Evolutionary conservation across 92 coral and sea anemone species (phyloP).

Genomic region (Porites lobata): DNA sequence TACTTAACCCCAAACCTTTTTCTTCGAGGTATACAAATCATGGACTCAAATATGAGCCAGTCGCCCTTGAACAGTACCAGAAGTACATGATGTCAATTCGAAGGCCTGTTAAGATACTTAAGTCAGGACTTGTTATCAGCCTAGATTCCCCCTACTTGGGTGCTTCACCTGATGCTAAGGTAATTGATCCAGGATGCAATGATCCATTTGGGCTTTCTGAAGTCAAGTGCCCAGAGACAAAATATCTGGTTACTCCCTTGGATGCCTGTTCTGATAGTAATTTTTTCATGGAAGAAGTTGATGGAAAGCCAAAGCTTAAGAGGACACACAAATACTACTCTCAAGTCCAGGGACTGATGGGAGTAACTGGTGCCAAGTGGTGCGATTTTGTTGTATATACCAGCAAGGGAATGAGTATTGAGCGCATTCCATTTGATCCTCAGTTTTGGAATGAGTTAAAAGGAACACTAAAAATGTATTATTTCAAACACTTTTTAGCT

Average conservation of each 20-base stretch:
- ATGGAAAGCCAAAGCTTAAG: conserved; percentile 67
- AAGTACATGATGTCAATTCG: conserved; percentile 70
- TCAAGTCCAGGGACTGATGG: conserved; percentile 81
- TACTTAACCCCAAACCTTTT: conserved; percentile 72
- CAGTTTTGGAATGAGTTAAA: conserved; percentile 54
- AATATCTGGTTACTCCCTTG: conserved; percentile 73
- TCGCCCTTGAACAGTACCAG: conserved; percentile 69
- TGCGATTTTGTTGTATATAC: conserved; percentile 52
- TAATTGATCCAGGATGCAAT: conserved; percentile 62
- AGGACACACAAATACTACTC: conserved; percentile 50
- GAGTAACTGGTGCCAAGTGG: conserved; percentile 52
- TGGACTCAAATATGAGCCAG: conserved; percentile 73
- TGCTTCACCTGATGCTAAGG: conserved; percentile 77
- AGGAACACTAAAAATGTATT: conserved; percentile 20
- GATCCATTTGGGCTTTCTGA: conserved; percentile 74
- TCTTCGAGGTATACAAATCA: conserved; percentile 68
- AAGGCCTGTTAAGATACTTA: conserved; percentile 66
- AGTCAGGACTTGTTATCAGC: conserved; percentile 78
- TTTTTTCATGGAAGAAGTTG: conserved; percentile 43
- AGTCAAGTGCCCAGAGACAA: conserved; percentile 76
- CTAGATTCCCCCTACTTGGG: conserved; percentile 66
- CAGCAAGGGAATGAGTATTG: conserved; percentile 69
- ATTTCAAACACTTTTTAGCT: conserved; percentile 43
- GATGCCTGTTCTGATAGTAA: conserved; percentile 74
- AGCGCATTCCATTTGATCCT: conserved; percentile 65